These are phyloP conservation scores for Montipora cactus DNA, from an alignment of 64 coral and sea anemone species.

Conservation along the genomic window DNA sequence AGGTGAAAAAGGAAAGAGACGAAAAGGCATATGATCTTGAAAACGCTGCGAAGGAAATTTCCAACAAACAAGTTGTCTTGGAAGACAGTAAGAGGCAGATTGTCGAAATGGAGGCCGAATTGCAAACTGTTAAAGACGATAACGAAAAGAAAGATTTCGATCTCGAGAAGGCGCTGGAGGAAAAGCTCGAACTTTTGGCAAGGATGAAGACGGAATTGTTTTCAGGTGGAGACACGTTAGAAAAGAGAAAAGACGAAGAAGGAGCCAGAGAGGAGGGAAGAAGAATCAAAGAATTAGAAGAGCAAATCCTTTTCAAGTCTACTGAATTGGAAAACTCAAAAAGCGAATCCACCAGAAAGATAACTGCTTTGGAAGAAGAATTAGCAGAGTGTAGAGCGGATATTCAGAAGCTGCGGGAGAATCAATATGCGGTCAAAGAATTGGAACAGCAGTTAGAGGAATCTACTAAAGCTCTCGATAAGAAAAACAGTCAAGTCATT, in stretches of 20 bases:
- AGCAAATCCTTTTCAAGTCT: neutral
- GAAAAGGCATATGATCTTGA: conserved; percentile 22
- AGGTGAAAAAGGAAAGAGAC: neutral
- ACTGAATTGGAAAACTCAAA: conserved; percentile 34
- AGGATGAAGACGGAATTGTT: neutral
- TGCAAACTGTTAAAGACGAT: neutral
- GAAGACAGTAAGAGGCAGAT: conserved; percentile 22
- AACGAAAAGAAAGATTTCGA: neutral
- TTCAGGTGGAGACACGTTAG: neutral
- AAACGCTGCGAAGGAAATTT: neutral
- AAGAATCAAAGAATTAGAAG: conserved; percentile 8
- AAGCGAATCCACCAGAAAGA: conserved; percentile 29
- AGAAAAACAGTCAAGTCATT: conserved; percentile 97
- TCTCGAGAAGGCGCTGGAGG: conserved; percentile 2
- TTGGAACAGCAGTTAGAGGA: conserved; percentile 87
- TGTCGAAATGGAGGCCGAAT: conserved; percentile 6
- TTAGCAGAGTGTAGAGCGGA: conserved; percentile 46
- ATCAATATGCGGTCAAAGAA: conserved; percentile 35
- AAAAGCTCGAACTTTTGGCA: neutral
- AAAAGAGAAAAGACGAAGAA: neutral
- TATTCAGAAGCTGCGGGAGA: neutral
- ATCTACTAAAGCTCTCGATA: conserved; percentile 86
- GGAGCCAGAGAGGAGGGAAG: neutral
- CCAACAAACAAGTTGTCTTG: neutral
- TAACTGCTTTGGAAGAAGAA: conserved; percentile 24